Percentiles rank a stretch among this genome's conserved stretches.
Evolutionary conservation across 2,888 invertebrate genomes (phyloP).

Genomic region (Isotomurus palustris): DNA sequence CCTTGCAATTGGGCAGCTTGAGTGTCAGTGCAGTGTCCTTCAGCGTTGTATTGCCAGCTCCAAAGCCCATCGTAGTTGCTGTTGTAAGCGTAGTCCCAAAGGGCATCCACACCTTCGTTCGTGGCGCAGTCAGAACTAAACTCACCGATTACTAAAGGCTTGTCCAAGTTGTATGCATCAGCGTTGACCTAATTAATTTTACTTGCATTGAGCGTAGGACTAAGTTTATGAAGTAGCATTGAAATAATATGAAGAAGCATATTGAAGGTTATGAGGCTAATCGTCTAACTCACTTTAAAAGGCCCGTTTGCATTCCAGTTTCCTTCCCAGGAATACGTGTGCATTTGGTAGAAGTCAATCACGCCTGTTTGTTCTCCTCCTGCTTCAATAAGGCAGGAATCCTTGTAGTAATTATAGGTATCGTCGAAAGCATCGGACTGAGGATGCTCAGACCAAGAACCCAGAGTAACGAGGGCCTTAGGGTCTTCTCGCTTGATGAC

Average conservation of each 20-base stretch:
- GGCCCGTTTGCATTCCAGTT: conserved; percentile 43
- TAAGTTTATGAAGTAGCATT: too few relatives aligned
- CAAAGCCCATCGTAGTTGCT: conserved; percentile 41
- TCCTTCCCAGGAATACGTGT: conserved; percentile 46
- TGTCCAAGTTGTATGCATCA: conserved; percentile 38
- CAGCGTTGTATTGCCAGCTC: conserved; percentile 44
- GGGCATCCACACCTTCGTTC: conserved; percentile 30
- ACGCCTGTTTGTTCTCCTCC: conserved; percentile 38
- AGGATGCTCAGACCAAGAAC: conserved; percentile 46
- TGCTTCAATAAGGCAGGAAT: conserved; percentile 37
- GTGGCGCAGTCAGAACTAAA: conserved; percentile 41
- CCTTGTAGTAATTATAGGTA: conserved; percentile 44
- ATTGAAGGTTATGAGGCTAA: not conserved
- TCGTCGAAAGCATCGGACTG: conserved; percentile 45
- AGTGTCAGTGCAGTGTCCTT: conserved; percentile 42
- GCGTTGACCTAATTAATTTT: conserved; percentile 25
- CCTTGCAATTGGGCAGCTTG: conserved; percentile 38
- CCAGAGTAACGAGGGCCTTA: conserved; percentile 45
- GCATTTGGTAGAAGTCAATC: conserved; percentile 47
- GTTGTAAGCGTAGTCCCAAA: conserved; percentile 40
- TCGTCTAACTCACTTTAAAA: conserved; percentile 44
- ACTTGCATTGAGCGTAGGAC: too few relatives aligned
- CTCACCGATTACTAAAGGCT: conserved; percentile 47
- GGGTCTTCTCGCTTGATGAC: conserved; percentile 43
- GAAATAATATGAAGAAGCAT: too few relatives aligned